Evolutionary conservation across 2,797 vertebrate species (phyloP).

Genomic region (Mormyrus hasselquistii): DNA sequence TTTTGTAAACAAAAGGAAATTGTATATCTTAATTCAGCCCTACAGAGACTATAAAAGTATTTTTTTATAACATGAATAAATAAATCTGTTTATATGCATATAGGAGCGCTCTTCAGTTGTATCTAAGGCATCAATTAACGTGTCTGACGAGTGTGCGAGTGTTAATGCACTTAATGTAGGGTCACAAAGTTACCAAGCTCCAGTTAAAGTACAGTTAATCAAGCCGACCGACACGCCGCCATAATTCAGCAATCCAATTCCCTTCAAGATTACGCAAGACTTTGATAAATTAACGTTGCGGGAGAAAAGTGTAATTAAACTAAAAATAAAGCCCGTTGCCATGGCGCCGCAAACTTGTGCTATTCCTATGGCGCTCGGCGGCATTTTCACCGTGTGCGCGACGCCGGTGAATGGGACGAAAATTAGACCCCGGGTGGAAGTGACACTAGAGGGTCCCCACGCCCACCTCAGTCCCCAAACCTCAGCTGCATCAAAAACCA

Average conservation of each 20-base stretch:
- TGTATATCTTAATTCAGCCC: background rate
- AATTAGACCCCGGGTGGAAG: background rate
- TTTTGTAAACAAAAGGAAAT: background rate
- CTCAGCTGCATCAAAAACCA: background rate
- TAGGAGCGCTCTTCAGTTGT: background rate
- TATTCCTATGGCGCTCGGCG: slow-evolving; percentile 10
- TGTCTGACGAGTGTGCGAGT: background rate
- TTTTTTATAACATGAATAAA: background rate
- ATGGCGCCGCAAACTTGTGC: slow-evolving; percentile 17
- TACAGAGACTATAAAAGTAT: background rate
- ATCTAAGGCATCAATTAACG: background rate
- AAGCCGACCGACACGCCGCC: slow-evolving; percentile 14
- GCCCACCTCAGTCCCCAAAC: background rate
- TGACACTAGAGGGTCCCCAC: background rate
- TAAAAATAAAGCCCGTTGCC: slow-evolving; percentile 28
- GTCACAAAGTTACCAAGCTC: background rate
- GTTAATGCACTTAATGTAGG: background rate
- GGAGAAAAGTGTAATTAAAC: slow-evolving; percentile 23
- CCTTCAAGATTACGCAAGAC: slow-evolving; percentile 22
- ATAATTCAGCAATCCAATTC: slow-evolving; percentile 23
- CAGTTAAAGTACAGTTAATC: slow-evolving; percentile 21
- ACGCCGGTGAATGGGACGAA: background rate
- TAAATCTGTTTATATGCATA: background rate
- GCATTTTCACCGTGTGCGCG: slow-evolving; percentile 2
- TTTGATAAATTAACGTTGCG: slow-evolving; percentile 25